These are phyloP conservation scores for Tenrec ecaudatus DNA, from an alignment of 2,113 vertebrate species.

Conservation along the genomic window DNA sequence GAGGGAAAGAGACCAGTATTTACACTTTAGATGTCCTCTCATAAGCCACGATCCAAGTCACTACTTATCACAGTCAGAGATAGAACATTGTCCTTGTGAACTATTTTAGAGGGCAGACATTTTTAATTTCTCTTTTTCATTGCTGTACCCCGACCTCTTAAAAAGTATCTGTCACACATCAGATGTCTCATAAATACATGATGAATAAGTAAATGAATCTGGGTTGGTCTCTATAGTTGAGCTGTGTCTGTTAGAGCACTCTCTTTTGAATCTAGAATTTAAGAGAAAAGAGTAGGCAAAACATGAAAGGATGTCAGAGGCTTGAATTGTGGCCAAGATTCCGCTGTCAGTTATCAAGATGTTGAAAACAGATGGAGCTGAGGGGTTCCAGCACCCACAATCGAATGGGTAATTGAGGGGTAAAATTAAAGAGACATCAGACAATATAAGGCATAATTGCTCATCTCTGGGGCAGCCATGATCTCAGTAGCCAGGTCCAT, in stretches of 20 bases:
- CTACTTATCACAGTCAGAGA: too few relatives aligned
- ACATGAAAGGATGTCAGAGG: neutral
- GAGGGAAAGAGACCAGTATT: too few relatives aligned
- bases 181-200: neutral
- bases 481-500: too few relatives aligned
- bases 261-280: slow-evolving; percentile 17
- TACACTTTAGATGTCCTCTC: too few relatives aligned
- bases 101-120: neutral
- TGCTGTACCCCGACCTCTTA: neutral
- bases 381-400: neutral
- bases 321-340: slow-evolving; percentile 10
- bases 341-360: neutral
- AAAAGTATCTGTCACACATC: neutral
- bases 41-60: too few relatives aligned
- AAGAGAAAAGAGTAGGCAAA: slow-evolving; percentile 45
- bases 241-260: neutral
- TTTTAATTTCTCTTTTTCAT: neutral
- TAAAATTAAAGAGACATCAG: too few relatives aligned
- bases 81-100: too few relatives aligned
- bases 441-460: too few relatives aligned
- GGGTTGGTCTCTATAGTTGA: neutral
- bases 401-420: too few relatives aligned
- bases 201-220: neutral
- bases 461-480: too few relatives aligned
- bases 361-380: slow-evolving; percentile 9